Evolutionary conservation across 2,888 invertebrate genomes (phyloP).

Genomic region (Hypsopygia costalis): DNA sequence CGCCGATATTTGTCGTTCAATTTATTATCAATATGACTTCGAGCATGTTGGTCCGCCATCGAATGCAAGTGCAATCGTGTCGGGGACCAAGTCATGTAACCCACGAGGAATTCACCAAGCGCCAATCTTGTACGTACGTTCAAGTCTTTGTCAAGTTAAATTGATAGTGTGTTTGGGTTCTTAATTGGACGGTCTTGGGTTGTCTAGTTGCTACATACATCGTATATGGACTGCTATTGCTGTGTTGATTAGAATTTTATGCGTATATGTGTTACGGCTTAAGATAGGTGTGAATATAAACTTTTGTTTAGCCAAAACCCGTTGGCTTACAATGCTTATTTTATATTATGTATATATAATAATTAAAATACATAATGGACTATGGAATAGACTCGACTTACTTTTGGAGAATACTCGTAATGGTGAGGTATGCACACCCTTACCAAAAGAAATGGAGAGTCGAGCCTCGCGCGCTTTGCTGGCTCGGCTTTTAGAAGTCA

Average conservation of each 20-base stretch:
- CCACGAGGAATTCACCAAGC: slow-evolving; percentile 14
- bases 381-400: no score
- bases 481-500: no score
- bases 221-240: neutral
- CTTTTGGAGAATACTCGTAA: no score
- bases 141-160: slow-evolving; percentile 68
- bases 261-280: no score
- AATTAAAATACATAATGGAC: no score
- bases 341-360: no score
- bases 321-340: no score
- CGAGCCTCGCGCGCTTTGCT: no score
- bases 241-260: neutral
- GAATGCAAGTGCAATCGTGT: slow-evolving; percentile 3
- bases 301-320: no score
- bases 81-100: slow-evolving; percentile 9
- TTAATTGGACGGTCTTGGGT: slow-evolving; percentile 49
- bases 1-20: slow-evolving; percentile 8
- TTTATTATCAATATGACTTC: neutral
- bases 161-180: slow-evolving; percentile 57
- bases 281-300: no score
- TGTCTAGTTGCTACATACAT: slow-evolving; percentile 5
- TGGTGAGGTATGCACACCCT: no score
- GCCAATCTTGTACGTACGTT: slow-evolving; percentile 21
- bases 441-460: no score
- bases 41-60: neutral